Conservation (phyloP, 2,797 vertebrate species). For the Valencia hispanica region DNA sequence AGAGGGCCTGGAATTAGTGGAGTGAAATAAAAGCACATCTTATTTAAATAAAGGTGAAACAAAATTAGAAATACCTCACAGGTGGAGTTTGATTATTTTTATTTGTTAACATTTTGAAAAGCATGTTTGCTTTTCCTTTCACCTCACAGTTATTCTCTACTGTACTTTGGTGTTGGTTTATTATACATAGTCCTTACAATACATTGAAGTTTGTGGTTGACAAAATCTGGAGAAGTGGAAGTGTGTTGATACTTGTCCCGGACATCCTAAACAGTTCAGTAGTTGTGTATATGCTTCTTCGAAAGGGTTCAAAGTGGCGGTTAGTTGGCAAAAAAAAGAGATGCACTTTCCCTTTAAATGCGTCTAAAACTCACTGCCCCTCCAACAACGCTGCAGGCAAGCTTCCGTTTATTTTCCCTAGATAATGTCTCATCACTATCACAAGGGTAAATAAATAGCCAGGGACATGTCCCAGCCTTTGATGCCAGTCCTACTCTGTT, state of each 20-base stretch:
- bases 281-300: neutral
- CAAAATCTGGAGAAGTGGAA: too few species aligned
- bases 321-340: neutral
- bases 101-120: neutral
- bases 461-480: slow-evolving; percentile 10
- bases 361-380: slow-evolving; percentile 4
- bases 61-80: too few species aligned
- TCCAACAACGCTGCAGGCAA: slow-evolving; percentile 21
- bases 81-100: too few species aligned
- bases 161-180: too few species aligned
- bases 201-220: too few species aligned
- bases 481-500: slow-evolving; percentile 22
- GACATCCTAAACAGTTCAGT: neutral
- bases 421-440: slow-evolving; percentile 53
- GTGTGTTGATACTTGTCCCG: too few species aligned
- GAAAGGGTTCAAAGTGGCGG: neutral
- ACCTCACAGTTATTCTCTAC: too few species aligned
- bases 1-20: too few species aligned
- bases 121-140: too few species aligned
- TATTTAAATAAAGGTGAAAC: too few species aligned
- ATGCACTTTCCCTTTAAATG: slow-evolving; percentile 24
- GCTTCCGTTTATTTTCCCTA: slow-evolving; percentile 51
- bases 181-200: too few species aligned
- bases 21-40: too few species aligned
- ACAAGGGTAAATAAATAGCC: slow-evolving; percentile 51